Evolutionary conservation across 2,113 vertebrate genomes (phyloP), one percentile per base, ranked within the genome.

Genomic region (Beaufortia kweichowensis): DNA sequence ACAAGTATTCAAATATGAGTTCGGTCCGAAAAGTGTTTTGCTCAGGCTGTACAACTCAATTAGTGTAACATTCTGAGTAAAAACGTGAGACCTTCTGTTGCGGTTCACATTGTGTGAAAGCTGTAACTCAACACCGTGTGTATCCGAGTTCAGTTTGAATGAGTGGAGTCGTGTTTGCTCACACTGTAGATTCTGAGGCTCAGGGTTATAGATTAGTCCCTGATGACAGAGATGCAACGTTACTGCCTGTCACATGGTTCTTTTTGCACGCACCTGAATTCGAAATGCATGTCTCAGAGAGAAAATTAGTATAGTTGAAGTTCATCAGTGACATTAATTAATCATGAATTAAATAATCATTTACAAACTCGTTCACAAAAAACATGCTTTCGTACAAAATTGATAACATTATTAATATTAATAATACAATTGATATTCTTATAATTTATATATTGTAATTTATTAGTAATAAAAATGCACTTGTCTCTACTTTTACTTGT

Each of bases 211-310:
- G 59, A 80, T 78, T 71, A 80, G 28, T 28, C 12, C 78, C 57
- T 72, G 85, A 75, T 78, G 82, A 88, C 83, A 86, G 76, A 76
- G 21, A 68, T 29, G n/a, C 29, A n/a, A 21, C 39, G 24, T 48
- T 75, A 68, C 43, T 62, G 64, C 64, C 76, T 63, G 17, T 21
- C 39, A 59, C 35, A 64, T 24, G 10, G 39, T 29, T 50, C 28
- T 61, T 50, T 12, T 23, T 61, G 10, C 15, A 70, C 14, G 12
- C 53, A 71, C 7, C 0, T 10, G 24, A 39, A 31, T 21, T 26
- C 56, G 9, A 59, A 29, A 76, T 29, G 9, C 62, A 12, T 57
- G 15, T 64, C 21, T 56, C 19, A 48, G 43, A 19, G 5, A 17
- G 15, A 0, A 15, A 17, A 48, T 48, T 3, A 17, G 15, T 15